Percentiles rank a stretch among this genome's conserved stretches.
Conservation (phyloP, 2,797 vertebrate species). For the Mus minutoides region DNA sequence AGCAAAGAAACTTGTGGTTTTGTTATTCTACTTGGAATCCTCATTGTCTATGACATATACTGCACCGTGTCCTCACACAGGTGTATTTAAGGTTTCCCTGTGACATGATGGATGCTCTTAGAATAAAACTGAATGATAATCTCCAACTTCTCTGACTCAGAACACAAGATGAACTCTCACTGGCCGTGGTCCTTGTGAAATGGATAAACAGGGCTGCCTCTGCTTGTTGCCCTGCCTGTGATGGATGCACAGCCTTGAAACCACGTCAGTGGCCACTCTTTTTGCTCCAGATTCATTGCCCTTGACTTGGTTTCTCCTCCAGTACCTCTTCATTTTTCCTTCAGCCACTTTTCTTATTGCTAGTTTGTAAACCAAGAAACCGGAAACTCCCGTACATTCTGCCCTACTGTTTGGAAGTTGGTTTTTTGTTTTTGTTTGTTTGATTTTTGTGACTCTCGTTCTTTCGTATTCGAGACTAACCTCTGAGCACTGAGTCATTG, state of each 20-base stretch:
- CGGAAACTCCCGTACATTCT: not conserved
- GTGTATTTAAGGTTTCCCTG: not conserved
- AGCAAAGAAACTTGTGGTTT: not conserved
- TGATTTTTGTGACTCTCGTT: not conserved
- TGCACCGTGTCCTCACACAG: not conserved
- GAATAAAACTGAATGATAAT: constrained; percentile 8
- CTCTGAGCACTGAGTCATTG: not conserved
- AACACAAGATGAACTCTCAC: not conserved
- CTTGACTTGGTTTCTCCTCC: not conserved
- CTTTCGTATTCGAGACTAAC: not conserved
- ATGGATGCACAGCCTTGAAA: not conserved
- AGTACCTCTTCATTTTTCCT: not conserved
- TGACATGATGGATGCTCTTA: constrained; percentile 5
- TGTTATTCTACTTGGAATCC: not conserved
- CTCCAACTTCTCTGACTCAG: not conserved
- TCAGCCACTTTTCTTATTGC: not conserved
- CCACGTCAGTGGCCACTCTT: not conserved
- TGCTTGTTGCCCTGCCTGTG: not conserved
- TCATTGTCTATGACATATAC: not conserved
- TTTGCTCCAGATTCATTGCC: constrained; percentile 31
- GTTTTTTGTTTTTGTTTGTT: not conserved
- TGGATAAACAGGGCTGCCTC: not conserved
- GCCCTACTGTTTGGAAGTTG: not conserved
- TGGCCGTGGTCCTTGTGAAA: not conserved
- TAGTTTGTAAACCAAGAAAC: constrained; percentile 15